phyloP scores from a whole-genome alignment of 2,888 invertebrate species.

The Bibio marci region DNA sequence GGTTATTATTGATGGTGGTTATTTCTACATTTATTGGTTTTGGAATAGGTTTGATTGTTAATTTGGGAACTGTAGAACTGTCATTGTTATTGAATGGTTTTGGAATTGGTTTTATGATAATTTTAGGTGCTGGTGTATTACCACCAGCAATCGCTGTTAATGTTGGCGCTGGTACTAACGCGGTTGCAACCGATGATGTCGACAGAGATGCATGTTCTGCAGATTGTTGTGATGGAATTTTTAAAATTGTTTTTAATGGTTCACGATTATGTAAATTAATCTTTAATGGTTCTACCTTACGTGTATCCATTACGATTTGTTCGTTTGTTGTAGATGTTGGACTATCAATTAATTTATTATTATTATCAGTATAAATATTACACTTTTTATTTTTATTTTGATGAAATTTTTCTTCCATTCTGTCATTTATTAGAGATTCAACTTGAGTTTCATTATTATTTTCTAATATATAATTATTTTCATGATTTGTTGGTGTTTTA shows the following conservation, averaged over 20 bases:
- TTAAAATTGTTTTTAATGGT: constrained; percentile 10
- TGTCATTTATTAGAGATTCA: neutral
- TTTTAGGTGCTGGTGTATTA: neutral
- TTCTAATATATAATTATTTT: no score
- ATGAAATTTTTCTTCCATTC: neutral
- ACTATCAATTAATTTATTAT: neutral
- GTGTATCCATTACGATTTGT: constrained; percentile 3
- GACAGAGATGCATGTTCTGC: neutral
- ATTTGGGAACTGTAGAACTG: constrained; percentile 12
- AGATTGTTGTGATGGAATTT: constrained; percentile 4
- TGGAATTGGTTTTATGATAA: neutral
- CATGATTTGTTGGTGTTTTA: no score
- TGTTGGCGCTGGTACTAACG: neutral
- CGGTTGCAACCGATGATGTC: neutral
- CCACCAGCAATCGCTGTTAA: neutral
- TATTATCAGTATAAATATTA: neutral
- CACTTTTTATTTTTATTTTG: neutral
- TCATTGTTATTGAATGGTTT: neutral
- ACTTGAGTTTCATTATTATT: neutral
- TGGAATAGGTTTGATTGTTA: constrained; percentile 22
- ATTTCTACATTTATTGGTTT: constrained; percentile 14
- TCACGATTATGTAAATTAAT: constrained; percentile 24
- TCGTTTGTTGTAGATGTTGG: neutral
- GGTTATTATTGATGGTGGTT: neutral
- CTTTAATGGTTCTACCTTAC: constrained; percentile 28